A percentile compares a stretch with the other conserved stretches of the same genome.
Conservation (phyloP, 2,888 invertebrate species). For the Ganaspis brasiliensis region DNA sequence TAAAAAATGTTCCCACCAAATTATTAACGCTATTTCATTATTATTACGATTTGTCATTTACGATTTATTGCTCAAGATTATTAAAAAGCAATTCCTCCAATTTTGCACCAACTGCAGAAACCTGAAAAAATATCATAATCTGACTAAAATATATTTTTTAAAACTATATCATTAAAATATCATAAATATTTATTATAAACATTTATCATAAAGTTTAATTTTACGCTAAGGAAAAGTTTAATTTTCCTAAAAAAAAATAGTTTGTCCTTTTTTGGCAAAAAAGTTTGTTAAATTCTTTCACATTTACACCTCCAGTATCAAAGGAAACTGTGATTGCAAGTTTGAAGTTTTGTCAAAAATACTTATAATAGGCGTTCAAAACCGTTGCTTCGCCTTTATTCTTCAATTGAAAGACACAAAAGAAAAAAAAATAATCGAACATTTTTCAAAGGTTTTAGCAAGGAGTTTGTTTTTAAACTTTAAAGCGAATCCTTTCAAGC, state of each 20-base stretch:
- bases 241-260: not conserved
- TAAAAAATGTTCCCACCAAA: too few species aligned
- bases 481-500: conserved; percentile 48
- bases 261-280: not conserved
- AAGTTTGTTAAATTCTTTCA: conserved; percentile 29
- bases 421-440: conserved; percentile 27
- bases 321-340: conserved; percentile 48
- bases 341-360: conserved; percentile 31
- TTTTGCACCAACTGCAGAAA: not conserved
- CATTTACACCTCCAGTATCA: conserved; percentile 33
- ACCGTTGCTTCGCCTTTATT: conserved; percentile 53
- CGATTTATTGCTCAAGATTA: conserved; percentile 5
- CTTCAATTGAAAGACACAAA: conserved; percentile 41
- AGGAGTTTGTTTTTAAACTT: conserved; percentile 48
- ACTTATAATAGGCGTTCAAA: conserved; percentile 13
- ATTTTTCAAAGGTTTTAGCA: conserved; percentile 6
- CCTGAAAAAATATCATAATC: conserved; percentile 23
- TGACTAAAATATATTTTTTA: not conserved
- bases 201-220: too few species aligned
- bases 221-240: too few species aligned
- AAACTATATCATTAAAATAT: not conserved
- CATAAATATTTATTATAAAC: not conserved
- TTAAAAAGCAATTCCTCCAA: not conserved
- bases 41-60: conserved; percentile 6
- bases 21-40: not conserved